phyloP scores from a whole-genome alignment of 2,888 invertebrate species.

The Isotomurus palustris region DNA sequence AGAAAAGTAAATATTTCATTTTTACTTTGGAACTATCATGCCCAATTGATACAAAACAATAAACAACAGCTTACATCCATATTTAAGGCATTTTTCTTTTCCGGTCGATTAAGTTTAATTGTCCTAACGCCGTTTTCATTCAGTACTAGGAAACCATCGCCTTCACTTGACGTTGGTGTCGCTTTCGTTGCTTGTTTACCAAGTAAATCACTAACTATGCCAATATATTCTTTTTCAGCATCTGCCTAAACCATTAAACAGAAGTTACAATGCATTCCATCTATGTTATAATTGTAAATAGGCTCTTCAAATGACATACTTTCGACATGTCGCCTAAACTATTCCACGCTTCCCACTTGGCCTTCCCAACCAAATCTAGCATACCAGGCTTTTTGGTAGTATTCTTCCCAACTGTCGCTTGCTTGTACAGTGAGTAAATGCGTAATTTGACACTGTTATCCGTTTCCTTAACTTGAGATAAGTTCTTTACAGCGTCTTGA shows the following conservation, averaged over 20 bases:
- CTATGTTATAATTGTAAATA: not conserved
- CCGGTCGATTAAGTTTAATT: conserved; percentile 69
- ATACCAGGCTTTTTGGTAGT: conserved; percentile 55
- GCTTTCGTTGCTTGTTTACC: conserved; percentile 19
- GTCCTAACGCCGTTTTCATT: conserved; percentile 56
- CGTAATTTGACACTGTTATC: conserved; percentile 50
- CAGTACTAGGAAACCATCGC: conserved; percentile 46
- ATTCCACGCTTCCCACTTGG: conserved; percentile 56
- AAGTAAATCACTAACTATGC: conserved; percentile 51
- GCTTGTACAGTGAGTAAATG: conserved; percentile 57
- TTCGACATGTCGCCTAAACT: conserved; percentile 52
- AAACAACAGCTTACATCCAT: conserved; percentile 48
- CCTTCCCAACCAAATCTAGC: conserved; percentile 57
- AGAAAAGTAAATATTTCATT: not conserved
- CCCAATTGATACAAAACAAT: not conserved
- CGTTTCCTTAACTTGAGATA: conserved; percentile 24
- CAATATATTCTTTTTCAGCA: conserved; percentile 54
- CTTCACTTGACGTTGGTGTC: conserved; percentile 20
- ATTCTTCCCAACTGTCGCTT: conserved; percentile 55
- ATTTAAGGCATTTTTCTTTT: conserved; percentile 74
- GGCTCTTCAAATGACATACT: conserved; percentile 47
- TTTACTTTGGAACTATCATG: not conserved
- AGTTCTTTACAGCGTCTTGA: conserved; percentile 31
- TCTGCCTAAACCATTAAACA: conserved; percentile 50
- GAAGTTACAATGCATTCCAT: not conserved